These are phyloP conservation scores for Linepithema humile DNA, from an alignment of 1,140 invertebrate genomes.

Conservation along the genomic window DNA sequence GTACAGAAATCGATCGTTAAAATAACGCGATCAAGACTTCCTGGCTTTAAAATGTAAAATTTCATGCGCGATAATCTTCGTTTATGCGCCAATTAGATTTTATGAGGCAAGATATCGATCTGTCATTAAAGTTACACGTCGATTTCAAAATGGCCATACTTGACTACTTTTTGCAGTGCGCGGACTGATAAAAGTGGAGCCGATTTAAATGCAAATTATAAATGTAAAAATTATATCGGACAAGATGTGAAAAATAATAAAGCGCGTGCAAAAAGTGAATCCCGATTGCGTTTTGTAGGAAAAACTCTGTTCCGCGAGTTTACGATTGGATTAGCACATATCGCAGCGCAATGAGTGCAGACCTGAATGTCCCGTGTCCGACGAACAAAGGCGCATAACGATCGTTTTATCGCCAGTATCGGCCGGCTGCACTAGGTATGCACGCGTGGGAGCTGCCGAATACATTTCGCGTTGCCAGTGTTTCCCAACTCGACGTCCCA, in stretches of 20 bases:
- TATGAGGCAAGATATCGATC: not conserved
- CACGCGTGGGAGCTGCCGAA: conserved; percentile 56
- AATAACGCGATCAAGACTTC: not conserved
- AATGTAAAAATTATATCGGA: too few species aligned
- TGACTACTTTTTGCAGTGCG: not conserved
- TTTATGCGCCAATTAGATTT: not conserved
- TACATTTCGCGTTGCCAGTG: conserved; percentile 14
- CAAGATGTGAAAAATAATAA: not conserved
- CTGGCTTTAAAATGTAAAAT: not conserved
- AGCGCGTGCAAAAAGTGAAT: not conserved
- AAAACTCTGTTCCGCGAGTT: not conserved
- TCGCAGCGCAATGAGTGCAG: not conserved
- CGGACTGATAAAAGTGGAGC: not conserved
- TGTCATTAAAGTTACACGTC: not conserved
- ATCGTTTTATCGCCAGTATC: conserved; percentile 67
- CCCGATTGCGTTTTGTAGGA: not conserved
- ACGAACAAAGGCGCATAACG: conserved; percentile 60
- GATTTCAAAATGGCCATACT: not conserved
- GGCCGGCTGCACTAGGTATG: conserved; percentile 47
- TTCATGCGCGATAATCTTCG: not conserved
- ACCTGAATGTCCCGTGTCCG: conserved; percentile 22
- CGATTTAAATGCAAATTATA: not conserved
- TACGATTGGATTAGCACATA: conserved; percentile 54
- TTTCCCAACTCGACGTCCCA: conserved; percentile 39
- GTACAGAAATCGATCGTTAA: not conserved